Conservation (phyloP, 2,113 vertebrate species). For the Equus przewalskii region DNA sequence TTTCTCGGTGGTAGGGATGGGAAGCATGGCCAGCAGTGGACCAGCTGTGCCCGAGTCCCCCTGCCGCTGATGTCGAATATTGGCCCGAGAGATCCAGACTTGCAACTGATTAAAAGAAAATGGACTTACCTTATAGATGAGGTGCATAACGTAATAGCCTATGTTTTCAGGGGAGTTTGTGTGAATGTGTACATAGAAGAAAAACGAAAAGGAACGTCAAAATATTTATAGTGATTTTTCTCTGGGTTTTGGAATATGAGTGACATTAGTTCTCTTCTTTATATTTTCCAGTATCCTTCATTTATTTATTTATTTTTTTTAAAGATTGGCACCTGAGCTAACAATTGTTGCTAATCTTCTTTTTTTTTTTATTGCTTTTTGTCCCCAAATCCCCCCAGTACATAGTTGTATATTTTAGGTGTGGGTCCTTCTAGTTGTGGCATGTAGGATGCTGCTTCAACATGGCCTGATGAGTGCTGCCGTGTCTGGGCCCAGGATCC, state of each 20-base stretch:
- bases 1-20: neutral
- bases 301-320: no score
- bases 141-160: accelerated
- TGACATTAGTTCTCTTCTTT: neutral
- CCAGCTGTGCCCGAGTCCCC: accelerated
- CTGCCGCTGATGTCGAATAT: accelerated
- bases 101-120: neutral
- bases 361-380: no score
- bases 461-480: no score
- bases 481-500: no score
- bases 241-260: neutral
- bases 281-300: neutral
- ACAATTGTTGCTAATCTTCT: no score
- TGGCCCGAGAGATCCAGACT: neutral
- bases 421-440: no score
- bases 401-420: no score
- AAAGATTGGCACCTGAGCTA: no score
- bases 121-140: neutral
- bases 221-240: neutral
- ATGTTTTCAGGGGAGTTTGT: neutral
- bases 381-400: no score
- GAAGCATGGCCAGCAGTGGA: accelerated
- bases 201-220: neutral
- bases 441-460: no score
- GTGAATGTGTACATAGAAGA: no score